Evolutionary conservation across 2,113 vertebrate genomes (phyloP), one percentile per base, ranked within the genome.

Genomic region (Tonatia bakeri): DNA sequence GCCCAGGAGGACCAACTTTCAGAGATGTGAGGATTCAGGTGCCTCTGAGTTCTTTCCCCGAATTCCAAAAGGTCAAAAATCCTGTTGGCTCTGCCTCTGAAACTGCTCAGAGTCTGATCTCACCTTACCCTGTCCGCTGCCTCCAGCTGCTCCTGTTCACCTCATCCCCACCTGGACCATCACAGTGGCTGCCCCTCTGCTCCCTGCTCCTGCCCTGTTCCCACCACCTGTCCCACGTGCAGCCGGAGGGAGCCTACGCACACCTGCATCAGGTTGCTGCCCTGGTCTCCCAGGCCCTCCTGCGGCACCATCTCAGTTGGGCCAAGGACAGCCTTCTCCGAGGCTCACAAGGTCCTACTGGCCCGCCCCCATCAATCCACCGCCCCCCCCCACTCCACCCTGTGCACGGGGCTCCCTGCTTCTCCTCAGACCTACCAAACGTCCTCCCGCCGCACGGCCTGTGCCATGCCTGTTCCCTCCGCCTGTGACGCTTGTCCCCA

Each of bases 161-260:
- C 38, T 65, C 36, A 24, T 47, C 45, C 87, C 43, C 67, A 16
- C 20, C 85, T 38, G 47, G 40, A n/a, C 40, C 24, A 10, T 1
- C 0, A 0, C 31, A 16, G 85, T 65, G 28, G 47, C 31, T 12
- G 24, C 11, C n/a, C 16, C 38, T 61, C 11, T 9, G 10, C n/a
- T 31, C 52, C 28, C 84, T 64, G 43, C 31, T 36, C 54, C 33
- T 1, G 16, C 72, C 59, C 83, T 17, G 17, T 22, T 19, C 82
- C 26, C 28, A 16, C 0, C 26, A 36, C n/a, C 64, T 54, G 26
- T 33, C 6, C 10, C 26, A 59, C 20, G 4, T 0, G 1, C 22
- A 85, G 54, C 54, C 56, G 67, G 56, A 69, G 47, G 11, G 33
- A 61, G 24, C 33, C 70, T n/a, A 22, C 4, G 52, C 12, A 45